Percentiles rank a stretch among this genome's conserved stretches.
phyloP scores from a whole-genome alignment of 2,888 invertebrate genomes.

The Pristionchus mayeri region DNA sequence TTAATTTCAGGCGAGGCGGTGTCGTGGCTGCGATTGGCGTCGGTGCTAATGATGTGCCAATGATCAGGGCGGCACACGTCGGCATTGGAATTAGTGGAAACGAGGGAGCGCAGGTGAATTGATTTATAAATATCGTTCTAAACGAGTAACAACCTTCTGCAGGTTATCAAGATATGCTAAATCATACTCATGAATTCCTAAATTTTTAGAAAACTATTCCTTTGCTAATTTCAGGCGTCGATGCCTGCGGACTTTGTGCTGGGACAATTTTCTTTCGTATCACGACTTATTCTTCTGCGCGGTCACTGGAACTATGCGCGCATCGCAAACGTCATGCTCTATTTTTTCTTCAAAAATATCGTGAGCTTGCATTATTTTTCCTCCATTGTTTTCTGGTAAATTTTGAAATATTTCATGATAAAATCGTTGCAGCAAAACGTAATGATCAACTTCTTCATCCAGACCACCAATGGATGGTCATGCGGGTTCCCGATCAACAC shows the following conservation, averaged over 20 bases:
- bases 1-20: constrained; percentile 32
- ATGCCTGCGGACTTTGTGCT: constrained; percentile 99
- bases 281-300: constrained; percentile 81
- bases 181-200: too few species aligned
- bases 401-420: too few species aligned
- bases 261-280: constrained; percentile 86
- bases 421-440: constrained; percentile 86
- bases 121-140: too few species aligned
- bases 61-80: constrained; percentile 89
- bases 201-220: too few species aligned
- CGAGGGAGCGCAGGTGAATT: constrained; percentile 94
- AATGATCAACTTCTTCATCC: constrained; percentile 95
- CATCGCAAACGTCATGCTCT: constrained; percentile 91
- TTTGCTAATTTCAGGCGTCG: constrained; percentile 91
- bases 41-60: constrained; percentile 75
- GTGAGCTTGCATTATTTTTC: constrained; percentile 79
- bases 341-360: constrained; percentile 97
- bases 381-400: too few species aligned
- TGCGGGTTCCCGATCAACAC: constrained; percentile 82
- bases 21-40: constrained; percentile 86
- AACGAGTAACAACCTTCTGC: too few species aligned
- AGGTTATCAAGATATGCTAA: too few species aligned
- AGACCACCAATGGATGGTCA: constrained; percentile 87
- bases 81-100: constrained; percentile 96
- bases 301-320: constrained; percentile 90